Base-by-base conservation (phyloP, 2,797 vertebrate species). In the Gymnothorax javanicus region DNA sequence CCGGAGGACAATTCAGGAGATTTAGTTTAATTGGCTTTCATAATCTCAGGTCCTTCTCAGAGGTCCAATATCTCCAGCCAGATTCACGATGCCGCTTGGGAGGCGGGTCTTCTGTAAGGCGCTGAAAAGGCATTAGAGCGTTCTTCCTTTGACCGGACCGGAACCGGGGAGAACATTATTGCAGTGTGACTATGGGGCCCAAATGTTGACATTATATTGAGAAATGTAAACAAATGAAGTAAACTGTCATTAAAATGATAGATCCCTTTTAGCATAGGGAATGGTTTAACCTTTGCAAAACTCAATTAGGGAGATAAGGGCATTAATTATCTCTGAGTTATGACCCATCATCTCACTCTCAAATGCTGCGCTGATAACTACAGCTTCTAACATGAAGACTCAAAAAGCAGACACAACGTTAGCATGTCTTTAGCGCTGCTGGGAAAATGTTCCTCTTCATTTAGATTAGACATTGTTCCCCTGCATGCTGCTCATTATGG, bases 161-260 rank as follows among this genome's bases (percentile, higher is more conserved):
- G 57, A 59, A 59, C 25, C 56, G 25, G 82, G 20, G 52, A 83
- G 60, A 83, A 59, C 25, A 6, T 83, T 83, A 83, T 83, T 83
- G 82, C 82, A 59, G 57, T 83, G 82, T 23, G 56, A 57, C 82
- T 59, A 12, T 25, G 82, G 82, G 82, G 27, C 57, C 17, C 57
- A 3, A 11, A 83, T 33, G 50, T 59, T 13, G 52, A 57, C 27
- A 27, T 27, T 7, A n/a, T 27, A 27, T 83, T 15, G 79, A 58
- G 82, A 60, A 83, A 59, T 17, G 57, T 60, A 83, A 83, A 83
- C 56, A 83, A 83, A 59, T 60, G 52, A 60, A 83, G 56, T 25
- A 83, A 83, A 83, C n/a, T 83, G 13, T 83, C 33, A 83, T 83
- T 83, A 83, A 83, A 83, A 83, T 58, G 60, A 56, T 81, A 81